Evolutionary conservation across 2,797 vertebrate genomes (phyloP).

Genomic region (Prunella strophiata): DNA sequence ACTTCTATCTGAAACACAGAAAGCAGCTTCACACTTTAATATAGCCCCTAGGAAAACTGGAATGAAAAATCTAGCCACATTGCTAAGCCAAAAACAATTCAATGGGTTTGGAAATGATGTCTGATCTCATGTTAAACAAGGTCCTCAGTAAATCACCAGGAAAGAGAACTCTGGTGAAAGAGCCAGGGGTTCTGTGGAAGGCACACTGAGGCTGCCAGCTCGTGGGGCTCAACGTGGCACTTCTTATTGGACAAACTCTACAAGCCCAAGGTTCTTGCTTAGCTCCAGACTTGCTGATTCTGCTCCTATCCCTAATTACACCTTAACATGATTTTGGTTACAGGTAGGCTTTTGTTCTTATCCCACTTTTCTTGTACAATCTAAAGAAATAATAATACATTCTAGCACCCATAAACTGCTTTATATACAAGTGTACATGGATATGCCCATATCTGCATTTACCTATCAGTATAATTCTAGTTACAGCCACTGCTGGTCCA

Average conservation of each 20-base stretch:
- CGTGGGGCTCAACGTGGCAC: rapidly evolving
- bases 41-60: not conserved
- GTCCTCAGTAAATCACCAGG: not conserved
- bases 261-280: not conserved
- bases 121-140: not conserved
- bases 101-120: not conserved
- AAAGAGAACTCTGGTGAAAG: not conserved
- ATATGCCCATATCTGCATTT: not conserved
- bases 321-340: not conserved
- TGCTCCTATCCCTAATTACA: not conserved
- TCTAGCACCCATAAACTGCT: not conserved
- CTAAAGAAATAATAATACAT: not conserved
- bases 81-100: not conserved
- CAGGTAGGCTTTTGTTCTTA: not conserved
- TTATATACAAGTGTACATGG: not conserved
- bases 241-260: not conserved
- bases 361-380: not conserved
- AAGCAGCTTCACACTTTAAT: slow-evolving; percentile 4
- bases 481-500: not conserved
- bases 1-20: not conserved
- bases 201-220: rapidly evolving
- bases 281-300: not conserved
- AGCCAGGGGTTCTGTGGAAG: not conserved
- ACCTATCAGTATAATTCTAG: not conserved
- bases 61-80: not conserved